A percentile compares a stretch with the other conserved stretches of the same genome.
Conservation (phyloP, 1,140 invertebrate species). For the Stegodyphus mimosarum region DNA sequence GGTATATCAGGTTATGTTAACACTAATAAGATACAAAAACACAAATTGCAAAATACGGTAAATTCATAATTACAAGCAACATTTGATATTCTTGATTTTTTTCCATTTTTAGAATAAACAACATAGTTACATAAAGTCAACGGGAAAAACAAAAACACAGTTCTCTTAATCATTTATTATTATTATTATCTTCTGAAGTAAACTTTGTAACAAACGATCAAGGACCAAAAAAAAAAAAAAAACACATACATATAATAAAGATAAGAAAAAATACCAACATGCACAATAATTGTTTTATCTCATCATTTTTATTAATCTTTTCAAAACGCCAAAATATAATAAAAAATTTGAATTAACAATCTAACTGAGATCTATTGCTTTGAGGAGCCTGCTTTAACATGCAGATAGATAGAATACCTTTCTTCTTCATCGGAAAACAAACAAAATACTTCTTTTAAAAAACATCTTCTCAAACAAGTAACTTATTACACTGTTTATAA, state of each 20-base stretch:
- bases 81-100: slow-evolving; percentile 23
- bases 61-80: slow-evolving; percentile 45
- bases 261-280: slow-evolving; percentile 28
- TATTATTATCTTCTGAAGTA: slow-evolving; percentile 25
- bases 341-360: slow-evolving; percentile 27
- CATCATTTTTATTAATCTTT: background rate
- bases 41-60: slow-evolving; percentile 27
- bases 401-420: slow-evolving; percentile 33
- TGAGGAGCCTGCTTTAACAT: slow-evolving; percentile 37
- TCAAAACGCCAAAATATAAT: slow-evolving; percentile 31
- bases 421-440: slow-evolving; percentile 7
- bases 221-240: background rate
- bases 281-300: slow-evolving; percentile 22
- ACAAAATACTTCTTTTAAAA: slow-evolving; percentile 38
- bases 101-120: slow-evolving; percentile 31
- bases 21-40: slow-evolving; percentile 47
- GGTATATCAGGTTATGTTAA: slow-evolving; percentile 52
- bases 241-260: slow-evolving; percentile 40
- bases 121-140: slow-evolving; percentile 53
- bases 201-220: slow-evolving; percentile 33
- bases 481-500: slow-evolving; percentile 12
- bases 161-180: slow-evolving; percentile 10
- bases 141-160: slow-evolving; percentile 48
- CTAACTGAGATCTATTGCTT: slow-evolving; percentile 59
- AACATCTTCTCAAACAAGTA: slow-evolving; percentile 32